Percentiles rank a stretch among this genome's conserved stretches.
These are phyloP conservation scores for Himalopsyche phryganea DNA, from an alignment of 1,140 invertebrate genomes.

Conservation along the genomic window DNA sequence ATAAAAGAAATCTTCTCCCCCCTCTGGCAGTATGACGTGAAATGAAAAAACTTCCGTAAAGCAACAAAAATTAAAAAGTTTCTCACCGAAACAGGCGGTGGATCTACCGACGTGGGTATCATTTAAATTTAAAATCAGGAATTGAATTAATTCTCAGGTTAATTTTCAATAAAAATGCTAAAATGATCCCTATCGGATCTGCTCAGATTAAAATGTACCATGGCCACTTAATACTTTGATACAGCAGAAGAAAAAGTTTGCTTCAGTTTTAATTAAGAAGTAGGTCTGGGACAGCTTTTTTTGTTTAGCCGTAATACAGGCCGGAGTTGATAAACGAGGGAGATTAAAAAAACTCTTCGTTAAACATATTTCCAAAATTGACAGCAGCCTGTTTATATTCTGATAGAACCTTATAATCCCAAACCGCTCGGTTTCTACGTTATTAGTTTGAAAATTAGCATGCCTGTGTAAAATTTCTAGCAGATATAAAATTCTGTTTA, in stretches of 20 bases:
- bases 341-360: too few species aligned
- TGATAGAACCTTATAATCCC: too few species aligned
- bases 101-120: constrained; percentile 4
- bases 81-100: not conserved
- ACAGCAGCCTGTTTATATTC: too few species aligned
- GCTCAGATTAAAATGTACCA: constrained; percentile 30
- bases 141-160: constrained; percentile 34
- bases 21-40: constrained; percentile 1
- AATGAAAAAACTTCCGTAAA: constrained; percentile 4
- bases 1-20: not conserved
- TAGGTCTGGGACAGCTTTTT: constrained; percentile 11
- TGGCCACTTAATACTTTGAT: constrained; percentile 25
- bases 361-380: too few species aligned
- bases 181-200: constrained; percentile 26
- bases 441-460: too few species aligned
- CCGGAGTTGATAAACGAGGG: too few species aligned
- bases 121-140: constrained; percentile 34
- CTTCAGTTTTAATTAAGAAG: constrained; percentile 27
- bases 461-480: too few species aligned
- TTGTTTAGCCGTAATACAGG: not conserved
- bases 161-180: constrained; percentile 35
- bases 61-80: constrained; percentile 31
- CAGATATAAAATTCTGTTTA: too few species aligned
- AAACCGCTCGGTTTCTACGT: too few species aligned
- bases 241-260: constrained; percentile 22